Evolutionary conservation across 53 echinoderm and acorn worm species (phyloP).

Genomic region (Pentamera pediparva): DNA sequence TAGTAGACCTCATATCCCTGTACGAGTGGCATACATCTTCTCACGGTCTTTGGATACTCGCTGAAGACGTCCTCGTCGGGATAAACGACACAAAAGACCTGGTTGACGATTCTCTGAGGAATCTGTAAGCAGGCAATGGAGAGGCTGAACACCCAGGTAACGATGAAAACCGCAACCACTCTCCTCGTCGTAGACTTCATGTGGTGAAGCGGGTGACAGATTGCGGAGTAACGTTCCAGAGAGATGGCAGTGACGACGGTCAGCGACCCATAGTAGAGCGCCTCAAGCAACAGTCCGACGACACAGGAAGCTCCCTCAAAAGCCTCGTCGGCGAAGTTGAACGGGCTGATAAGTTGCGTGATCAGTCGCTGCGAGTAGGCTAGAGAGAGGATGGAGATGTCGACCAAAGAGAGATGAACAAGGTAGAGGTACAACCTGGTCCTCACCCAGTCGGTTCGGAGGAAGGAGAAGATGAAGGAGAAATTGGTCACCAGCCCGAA

Average conservation of each 20-base stretch:
- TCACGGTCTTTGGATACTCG: background rate
- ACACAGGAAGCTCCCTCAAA: background rate
- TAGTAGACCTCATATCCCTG: too few relatives aligned
- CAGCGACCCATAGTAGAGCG: conserved; percentile 6
- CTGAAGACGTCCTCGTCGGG: background rate
- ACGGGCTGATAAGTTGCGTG: background rate
- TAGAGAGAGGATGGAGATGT: background rate
- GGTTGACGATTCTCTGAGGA: background rate
- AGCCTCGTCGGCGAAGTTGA: background rate
- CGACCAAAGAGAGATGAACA: background rate
- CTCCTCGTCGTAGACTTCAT: background rate
- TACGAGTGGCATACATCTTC: background rate
- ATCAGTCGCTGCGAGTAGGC: background rate
- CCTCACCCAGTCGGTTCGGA: background rate
- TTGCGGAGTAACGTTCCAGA: background rate
- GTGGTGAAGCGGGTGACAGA: conserved; percentile 1
- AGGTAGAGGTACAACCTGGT: background rate
- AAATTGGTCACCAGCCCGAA: background rate
- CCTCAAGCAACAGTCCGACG: background rate
- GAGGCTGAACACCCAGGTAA: background rate
- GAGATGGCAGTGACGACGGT: background rate
- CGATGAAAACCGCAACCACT: background rate
- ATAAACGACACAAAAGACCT: background rate
- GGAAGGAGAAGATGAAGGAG: background rate
- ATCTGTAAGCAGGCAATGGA: background rate